Evolutionary conservation across 1,140 invertebrate species (phyloP), one percentile per base, ranked within the genome.

Genomic region (Linepithema humile): DNA sequence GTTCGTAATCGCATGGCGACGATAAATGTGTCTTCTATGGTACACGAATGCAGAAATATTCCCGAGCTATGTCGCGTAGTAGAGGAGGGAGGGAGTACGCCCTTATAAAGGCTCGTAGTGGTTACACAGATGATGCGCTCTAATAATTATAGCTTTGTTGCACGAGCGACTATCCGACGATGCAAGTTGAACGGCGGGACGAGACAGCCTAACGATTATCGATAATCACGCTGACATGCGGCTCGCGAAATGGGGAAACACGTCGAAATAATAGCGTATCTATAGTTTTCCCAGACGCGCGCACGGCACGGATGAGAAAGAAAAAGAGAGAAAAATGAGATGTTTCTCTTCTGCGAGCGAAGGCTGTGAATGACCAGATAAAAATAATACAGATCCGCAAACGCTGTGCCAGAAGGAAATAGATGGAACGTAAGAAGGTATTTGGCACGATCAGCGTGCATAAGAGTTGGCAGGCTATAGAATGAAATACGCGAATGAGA

Each of bases 91-190:
- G 53, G 26, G 45, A 55, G 29, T 40, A 50, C 72, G 20, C 88
- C 90, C 88, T 89, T 93, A 92, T 92, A 93, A 94, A 94, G 91
- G 92, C 92, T 89, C 86, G 85, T 88, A 85, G 90, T 90, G 87
- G 86, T 85, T 83, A 87, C 91, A 88, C 93, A 94, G 93, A 94
- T 93, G 93, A 93, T 93, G 90, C 91, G 91, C 92, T 92, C 92
- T 93, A 94, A 94, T 94, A 94, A 94, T 94, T 94, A 93, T 92
- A 92, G 92, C 93, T 92, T 92, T 94, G 91, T 91, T 84, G 86
- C 86, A 88, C 77, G 80, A 62, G 26, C 86, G 64, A 78, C 82
- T 86, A 90, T 87, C 85, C 91, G 88, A 84, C 84, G 82, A 90
- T 93, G 91, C 89, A 88, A 93, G 93, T 93, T 93, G 93, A 93